Evolutionary conservation across 2,797 vertebrate genomes (phyloP), one percentile per base, ranked within the genome.

Genomic region (Centroberyx gerrardi): DNA sequence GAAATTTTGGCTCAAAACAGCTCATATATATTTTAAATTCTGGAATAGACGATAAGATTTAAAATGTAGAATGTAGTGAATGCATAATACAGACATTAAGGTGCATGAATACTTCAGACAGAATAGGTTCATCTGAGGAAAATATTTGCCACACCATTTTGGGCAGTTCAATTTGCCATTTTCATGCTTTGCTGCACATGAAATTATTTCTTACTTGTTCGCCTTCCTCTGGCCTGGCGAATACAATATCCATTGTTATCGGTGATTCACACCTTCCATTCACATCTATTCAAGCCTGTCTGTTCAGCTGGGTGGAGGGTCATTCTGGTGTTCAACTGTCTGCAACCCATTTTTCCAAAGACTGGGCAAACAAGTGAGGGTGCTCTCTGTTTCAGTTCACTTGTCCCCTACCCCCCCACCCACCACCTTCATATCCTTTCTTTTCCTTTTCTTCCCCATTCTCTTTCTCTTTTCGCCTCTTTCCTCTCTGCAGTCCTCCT

Each of bases 181-280:
- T 40, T 36, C n/a, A 48, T n/a, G n/a, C 17, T 54, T 54, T 62
- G 27, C 59, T 33, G 38, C 49, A 55, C 56, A 51, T 59, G 2
- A 33, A 56, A 40, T 55, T 5, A 58, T 65, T 55, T 60, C 14
- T 38, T 14, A 28, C 59, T 62, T 58, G 5, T 36, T 48, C 27
- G 13, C 17, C 46, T 6, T 18, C 4, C 42, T 27, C 31, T 54
- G 17, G 3, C 27, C 49, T 13, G 10, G 42, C 13, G 42, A 44
- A 44, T 44, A 10, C 9, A 17, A 8, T 52, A 18, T 29, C 31
- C 8, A 10, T 44, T 44, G 42, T 44, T 44, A 10, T 44, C 1
- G 42, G 42, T 44, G 42, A 44, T 3, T 33, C 33, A 33, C 33
- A 5, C 33, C 40, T 13, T 36, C 13, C 28, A 6, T 53, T 18